Conservation (phyloP, 92 coral and sea anemone species). For the Zoanthus sansibaricus region DNA sequence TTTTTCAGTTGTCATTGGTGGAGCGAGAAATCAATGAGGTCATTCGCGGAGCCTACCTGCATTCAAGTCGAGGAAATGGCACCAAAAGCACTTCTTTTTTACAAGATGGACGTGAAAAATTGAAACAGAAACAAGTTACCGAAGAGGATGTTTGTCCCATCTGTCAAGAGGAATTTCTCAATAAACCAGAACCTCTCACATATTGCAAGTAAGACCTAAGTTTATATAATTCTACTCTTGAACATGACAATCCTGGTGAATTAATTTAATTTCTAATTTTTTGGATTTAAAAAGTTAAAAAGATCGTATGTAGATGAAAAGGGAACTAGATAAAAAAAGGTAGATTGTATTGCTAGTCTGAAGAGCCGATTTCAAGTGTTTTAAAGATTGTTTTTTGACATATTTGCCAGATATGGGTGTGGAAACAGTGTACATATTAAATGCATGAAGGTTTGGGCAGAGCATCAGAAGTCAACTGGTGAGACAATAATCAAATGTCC, state of each 20-base stretch:
- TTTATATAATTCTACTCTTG: neutral
- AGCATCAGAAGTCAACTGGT: constrained; percentile 95
- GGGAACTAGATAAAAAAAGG: too few species aligned
- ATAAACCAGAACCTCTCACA: constrained; percentile 87
- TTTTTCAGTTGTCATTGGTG: constrained; percentile 94
- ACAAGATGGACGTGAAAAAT: constrained; percentile 80
- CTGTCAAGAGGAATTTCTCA: constrained; percentile 93
- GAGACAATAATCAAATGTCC: constrained; percentile 95
- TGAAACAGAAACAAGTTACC: constrained; percentile 79
- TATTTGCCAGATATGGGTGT: constrained; percentile 80
- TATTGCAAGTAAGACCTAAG: constrained; percentile 87
- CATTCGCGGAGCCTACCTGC: constrained; percentile 81
- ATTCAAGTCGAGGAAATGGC: constrained; percentile 51
- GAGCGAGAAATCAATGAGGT: constrained; percentile 98
- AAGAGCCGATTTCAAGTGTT: neutral
- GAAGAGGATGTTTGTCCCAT: constrained; percentile 98
- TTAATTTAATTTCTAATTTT: neutral
- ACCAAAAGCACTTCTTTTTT: constrained; percentile 21
- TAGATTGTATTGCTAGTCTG: too few species aligned
- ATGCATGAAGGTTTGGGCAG: constrained; percentile 99
- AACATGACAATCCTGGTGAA: neutral
- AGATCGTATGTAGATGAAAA: too few species aligned
- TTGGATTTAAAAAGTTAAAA: too few species aligned
- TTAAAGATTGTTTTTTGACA: neutral
- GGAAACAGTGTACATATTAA: constrained; percentile 94